Conservation (phyloP, 2,888 invertebrate genomes). For the Cerceris ruficornis region DNA sequence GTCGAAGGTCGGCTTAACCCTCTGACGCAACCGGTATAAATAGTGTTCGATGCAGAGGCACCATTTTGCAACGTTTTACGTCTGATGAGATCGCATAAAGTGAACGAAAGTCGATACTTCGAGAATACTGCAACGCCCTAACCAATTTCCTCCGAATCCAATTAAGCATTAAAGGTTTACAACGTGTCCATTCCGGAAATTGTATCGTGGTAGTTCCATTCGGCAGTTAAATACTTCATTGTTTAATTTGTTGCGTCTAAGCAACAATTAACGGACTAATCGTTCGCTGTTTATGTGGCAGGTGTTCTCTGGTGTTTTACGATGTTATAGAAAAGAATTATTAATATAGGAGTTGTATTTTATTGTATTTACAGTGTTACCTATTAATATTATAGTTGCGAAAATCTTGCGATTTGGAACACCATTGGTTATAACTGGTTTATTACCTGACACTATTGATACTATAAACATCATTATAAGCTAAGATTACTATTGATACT, state of each 20-base stretch:
- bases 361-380: too few species aligned
- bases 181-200: conserved; percentile 47
- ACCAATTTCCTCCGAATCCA: conserved; percentile 49
- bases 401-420: too few species aligned
- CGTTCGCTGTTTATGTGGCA: too few species aligned
- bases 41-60: conserved; percentile 1
- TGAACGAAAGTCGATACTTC: conserved; percentile 44
- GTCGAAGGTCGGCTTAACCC: not conserved
- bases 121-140: conserved; percentile 31
- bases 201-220: conserved; percentile 49
- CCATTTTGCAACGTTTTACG: conserved; percentile 47
- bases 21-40: not conserved
- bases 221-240: conserved; percentile 27
- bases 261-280: not conserved
- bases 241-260: conserved; percentile 27
- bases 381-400: too few species aligned
- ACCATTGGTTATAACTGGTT: too few species aligned
- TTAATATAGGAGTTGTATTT: too few species aligned
- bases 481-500: too few species aligned
- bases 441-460: too few species aligned
- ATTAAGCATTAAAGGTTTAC: conserved; percentile 57
- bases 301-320: too few species aligned
- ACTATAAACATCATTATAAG: too few species aligned
- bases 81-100: conserved; percentile 47
- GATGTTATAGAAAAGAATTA: too few species aligned